Evolutionary conservation across 2,797 vertebrate species (phyloP), one percentile per base, ranked within the genome.

Genomic region (Molossus alvarezi): DNA sequence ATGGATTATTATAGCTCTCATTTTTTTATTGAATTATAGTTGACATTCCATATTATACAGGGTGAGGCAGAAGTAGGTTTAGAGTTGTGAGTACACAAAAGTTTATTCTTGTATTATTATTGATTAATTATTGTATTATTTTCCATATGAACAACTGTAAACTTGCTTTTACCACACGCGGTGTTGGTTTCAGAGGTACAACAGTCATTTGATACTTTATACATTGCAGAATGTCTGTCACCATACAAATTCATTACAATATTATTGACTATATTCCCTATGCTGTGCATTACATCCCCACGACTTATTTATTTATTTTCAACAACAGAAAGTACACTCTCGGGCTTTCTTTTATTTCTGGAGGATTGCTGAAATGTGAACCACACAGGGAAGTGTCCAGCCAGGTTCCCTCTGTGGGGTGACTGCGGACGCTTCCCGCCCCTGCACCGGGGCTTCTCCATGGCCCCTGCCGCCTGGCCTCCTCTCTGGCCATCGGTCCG

Each of bases 331-430:
- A 58, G 97, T 95, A 97, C 79, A 97, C 94, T 98, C 98, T 98
- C 98, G 98, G 98, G 98, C 95, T 98, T 98, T 92, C 88, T 97
- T 97, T 97, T 96, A 97, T 96, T 97, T 97, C 91, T 96, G 8
- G 94, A 97, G 0, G 92, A 48, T 95, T 96, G 96, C 94, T 11
- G 0, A 95, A 85, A 81, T 11, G 15, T 81, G 96, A 17, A 4
- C 82, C 96, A 57, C 29, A 3, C 53, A 65, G 0, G 90, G 45
- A 20, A n/a, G 83, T 53, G 72, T 82, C 95, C 88, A 37, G 89
- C 90, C 88, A 21, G 76, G 58, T 13, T 37, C 69, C 92, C 3
- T 2, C 71, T 1, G n/a, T 14, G 9, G 33, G 80, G 51, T 0
- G 4, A 29, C 0, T 12, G 92, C 79, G 0, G 0, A 25, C 12